Base-by-base conservation (phyloP, 1,140 invertebrate species). In the Achatina immaculata region DNA sequence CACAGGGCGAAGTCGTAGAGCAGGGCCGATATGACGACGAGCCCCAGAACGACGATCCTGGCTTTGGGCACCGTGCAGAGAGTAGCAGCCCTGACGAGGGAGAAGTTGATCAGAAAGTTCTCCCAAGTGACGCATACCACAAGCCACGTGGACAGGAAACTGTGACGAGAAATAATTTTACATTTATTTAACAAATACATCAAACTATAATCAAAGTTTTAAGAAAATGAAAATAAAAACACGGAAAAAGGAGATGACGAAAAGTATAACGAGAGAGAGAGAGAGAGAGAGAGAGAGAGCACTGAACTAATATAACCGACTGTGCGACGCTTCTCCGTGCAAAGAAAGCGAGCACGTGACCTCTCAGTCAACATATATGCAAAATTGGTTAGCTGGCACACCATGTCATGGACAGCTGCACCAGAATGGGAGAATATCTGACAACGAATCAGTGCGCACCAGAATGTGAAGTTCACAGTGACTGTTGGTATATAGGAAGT, bases 71-170 rank as follows among this genome's bases (percentile, higher is more conserved):
- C 94, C 0, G 95, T 96, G 87, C 96, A 97, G 87, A 96, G 93
- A 0, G 93, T 92, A 38, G 94, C 94, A 0, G 95, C 92, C 55
- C 93, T 93, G 43, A 96, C 86, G 0, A 96, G 95, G 88, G 95
- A 95, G 81, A 94, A 93, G 1, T 96, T 89, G 0, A 95, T 95
- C 11, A 97, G 94, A 88, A 96, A 96, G 48, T 96, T 91, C 88
- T 97, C 96, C 0, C 95, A 93, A 0, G 96, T 96, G 87, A 96
- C 96, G 14, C 95, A 95, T 1, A 96, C 95, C 0, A 96, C 95
- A 65, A 96, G 93, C 95, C 95, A 96, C 0, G 95, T 94, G 83
- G 95, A 96, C 34, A 95, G 91, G 86, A 95, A 95, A 85, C 94
- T 94, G 80, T 94, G 80, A 38, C 48, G 40, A 51, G 24, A 24